phyloP scores from a whole-genome alignment of 2,888 invertebrate genomes.

The Magallana nippona region DNA sequence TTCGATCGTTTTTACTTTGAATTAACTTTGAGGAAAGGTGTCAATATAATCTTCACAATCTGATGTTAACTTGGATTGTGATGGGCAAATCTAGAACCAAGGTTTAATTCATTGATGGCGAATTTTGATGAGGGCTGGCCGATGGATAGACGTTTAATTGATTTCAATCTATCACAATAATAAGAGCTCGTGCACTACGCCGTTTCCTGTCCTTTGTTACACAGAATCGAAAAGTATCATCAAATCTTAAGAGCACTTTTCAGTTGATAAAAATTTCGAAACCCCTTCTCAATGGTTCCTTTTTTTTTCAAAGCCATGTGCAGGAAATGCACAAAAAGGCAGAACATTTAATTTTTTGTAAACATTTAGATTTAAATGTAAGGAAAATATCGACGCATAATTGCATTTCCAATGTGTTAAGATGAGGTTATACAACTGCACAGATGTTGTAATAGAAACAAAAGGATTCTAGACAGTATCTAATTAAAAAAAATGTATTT shows the following conservation, averaged over 20 bases:
- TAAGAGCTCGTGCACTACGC: not conserved
- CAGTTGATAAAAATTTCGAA: not conserved
- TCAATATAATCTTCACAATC: not conserved
- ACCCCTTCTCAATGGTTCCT: not conserved
- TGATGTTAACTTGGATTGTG: not conserved
- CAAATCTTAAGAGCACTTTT: not conserved
- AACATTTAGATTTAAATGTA: too few relatives aligned
- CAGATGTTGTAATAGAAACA: too few relatives aligned
- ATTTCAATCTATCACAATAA: not conserved
- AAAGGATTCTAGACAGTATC: too few relatives aligned
- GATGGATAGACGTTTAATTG: not conserved
- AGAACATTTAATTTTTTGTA: not conserved
- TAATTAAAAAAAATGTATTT: too few relatives aligned
- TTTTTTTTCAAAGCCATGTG: not conserved
- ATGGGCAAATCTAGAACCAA: not conserved
- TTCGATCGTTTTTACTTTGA: too few relatives aligned
- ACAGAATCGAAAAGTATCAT: not conserved
- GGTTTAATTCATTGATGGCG: not conserved
- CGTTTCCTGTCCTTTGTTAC: constrained; percentile 1
- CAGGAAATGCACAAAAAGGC: not conserved
- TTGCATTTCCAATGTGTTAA: too few relatives aligned
- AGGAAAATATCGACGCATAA: too few relatives aligned
- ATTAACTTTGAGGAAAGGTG: too few relatives aligned
- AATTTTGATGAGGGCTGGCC: not conserved
- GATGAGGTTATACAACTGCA: too few relatives aligned